phyloP scores from a whole-genome alignment of 2,888 invertebrate species.

The Hipparchia sbordonii region DNA sequence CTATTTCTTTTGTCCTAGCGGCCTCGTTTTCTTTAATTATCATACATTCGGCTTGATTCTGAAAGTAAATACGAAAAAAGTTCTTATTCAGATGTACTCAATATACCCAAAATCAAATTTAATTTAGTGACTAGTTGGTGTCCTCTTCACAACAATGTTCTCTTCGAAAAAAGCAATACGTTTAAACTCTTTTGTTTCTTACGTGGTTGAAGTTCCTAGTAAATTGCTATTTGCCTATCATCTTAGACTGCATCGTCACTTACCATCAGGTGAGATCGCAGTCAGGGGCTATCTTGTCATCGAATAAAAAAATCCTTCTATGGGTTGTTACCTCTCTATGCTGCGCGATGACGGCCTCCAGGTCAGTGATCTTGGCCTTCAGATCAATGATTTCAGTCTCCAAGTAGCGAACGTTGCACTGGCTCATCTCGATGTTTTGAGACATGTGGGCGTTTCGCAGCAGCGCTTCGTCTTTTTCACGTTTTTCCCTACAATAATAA shows the following conservation, averaged over 20 bases:
- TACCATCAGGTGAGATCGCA: too few species aligned
- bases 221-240: too few species aligned
- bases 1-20: constrained; percentile 59
- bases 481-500: constrained; percentile 81
- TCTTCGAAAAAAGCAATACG: too few species aligned
- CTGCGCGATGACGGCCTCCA: constrained; percentile 81
- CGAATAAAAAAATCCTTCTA: too few species aligned
- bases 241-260: too few species aligned
- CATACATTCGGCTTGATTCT: constrained; percentile 78
- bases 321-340: constrained; percentile 72
- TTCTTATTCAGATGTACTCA: too few species aligned
- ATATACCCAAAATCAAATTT: too few species aligned
- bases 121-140: too few species aligned
- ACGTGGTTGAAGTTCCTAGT: too few species aligned
- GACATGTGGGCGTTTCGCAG: constrained; percentile 92
- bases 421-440: constrained; percentile 89
- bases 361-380: constrained; percentile 77
- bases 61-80: constrained; percentile 36
- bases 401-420: constrained; percentile 88
- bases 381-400: constrained; percentile 85
- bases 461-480: constrained; percentile 89
- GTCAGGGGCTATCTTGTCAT: too few species aligned
- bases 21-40: constrained; percentile 72
- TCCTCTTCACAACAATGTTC: too few species aligned
- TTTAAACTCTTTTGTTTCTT: too few species aligned